Evolutionary conservation across 2,888 invertebrate species (phyloP).

Genomic region (Allolobophora icterica): DNA sequence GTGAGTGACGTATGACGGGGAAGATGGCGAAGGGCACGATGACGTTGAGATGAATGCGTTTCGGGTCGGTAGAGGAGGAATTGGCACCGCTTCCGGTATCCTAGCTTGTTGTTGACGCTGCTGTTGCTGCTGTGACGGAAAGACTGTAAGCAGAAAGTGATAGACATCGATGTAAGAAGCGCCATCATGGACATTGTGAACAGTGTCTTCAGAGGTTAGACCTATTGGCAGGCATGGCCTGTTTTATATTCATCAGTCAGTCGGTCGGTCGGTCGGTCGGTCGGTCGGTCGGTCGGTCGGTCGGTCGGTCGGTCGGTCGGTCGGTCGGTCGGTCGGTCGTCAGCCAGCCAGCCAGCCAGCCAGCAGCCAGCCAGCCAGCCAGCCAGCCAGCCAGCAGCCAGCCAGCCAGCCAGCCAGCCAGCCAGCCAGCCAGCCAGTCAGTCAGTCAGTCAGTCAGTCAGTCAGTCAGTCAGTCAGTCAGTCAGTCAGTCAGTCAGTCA

Average conservation of each 20-base stretch:
- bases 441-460: neutral
- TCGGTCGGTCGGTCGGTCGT: neutral
- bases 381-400: too few relatives aligned
- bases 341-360: neutral
- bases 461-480: neutral
- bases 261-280: neutral
- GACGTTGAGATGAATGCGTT: neutral
- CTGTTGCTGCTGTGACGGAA: neutral
- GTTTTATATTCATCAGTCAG: neutral
- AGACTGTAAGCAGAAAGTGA: neutral
- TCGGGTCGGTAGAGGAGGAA: neutral
- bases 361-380: too few relatives aligned
- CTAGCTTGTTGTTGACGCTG: neutral
- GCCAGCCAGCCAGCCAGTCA: neutral
- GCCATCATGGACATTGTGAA: neutral
- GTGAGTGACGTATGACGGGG: neutral
- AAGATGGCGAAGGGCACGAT: conserved; percentile 1
- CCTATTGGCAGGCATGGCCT: too few relatives aligned
- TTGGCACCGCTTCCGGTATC: neutral
- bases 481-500: neutral
- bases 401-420: neutral
- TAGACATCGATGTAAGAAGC: neutral
- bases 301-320: neutral
- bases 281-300: neutral
- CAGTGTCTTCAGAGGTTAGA: too few relatives aligned